Conservation (phyloP, 2,888 invertebrate genomes). For the Stenolophus ochropezus region DNA sequence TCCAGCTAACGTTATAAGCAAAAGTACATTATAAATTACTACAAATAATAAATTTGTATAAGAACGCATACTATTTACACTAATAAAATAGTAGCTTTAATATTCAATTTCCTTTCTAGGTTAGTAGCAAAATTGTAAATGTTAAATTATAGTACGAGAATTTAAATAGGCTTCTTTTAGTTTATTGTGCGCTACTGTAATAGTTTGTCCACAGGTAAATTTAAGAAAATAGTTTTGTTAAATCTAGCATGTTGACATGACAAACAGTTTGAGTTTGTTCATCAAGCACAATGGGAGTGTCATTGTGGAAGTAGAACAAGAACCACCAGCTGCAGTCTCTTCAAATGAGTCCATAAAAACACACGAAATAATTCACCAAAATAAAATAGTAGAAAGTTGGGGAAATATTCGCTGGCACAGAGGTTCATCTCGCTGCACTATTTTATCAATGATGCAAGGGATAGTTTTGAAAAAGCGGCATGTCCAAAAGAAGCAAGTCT, state of each 20-base stretch:
- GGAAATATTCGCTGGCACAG: background rate
- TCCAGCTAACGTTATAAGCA: no score
- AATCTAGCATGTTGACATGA: background rate
- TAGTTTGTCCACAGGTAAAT: no score
- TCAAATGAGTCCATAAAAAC: background rate
- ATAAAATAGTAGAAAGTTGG: background rate
- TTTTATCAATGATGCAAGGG: background rate
- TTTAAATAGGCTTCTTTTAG: no score
- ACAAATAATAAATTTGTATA: no score
- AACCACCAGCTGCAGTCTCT: background rate
- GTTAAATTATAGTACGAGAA: no score
- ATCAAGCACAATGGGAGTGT: background rate
- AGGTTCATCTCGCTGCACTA: background rate
- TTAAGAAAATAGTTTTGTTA: background rate
- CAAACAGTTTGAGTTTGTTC: background rate
- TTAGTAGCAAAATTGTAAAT: no score
- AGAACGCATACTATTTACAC: no score
- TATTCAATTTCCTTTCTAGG: no score
- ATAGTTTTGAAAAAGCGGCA: constrained; percentile 27
- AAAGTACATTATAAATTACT: no score
- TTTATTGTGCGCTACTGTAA: no score
- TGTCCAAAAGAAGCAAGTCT: background rate
- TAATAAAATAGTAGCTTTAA: no score
- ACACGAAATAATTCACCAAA: background rate
- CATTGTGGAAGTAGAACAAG: background rate